Conservation (phyloP, 2,888 invertebrate species). For the Dynastes tityus region DNA sequence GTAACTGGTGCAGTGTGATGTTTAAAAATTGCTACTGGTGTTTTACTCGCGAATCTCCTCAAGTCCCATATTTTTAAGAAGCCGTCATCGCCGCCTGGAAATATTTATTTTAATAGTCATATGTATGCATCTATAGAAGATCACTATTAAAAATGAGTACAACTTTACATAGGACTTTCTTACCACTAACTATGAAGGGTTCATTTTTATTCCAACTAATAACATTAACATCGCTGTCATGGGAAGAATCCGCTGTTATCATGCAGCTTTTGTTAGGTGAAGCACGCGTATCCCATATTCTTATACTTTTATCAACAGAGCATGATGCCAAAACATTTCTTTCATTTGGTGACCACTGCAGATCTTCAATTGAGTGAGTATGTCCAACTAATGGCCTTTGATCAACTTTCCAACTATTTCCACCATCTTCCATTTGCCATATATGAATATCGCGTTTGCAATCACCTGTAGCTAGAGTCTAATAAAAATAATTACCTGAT, state of each 20-base stretch:
- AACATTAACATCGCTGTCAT: constrained; percentile 95
- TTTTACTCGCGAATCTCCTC: constrained; percentile 84
- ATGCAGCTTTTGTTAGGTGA: constrained; percentile 92
- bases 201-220: constrained; percentile 97
- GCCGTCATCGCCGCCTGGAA: constrained; percentile 95
- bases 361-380: constrained; percentile 94
- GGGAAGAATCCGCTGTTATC: constrained; percentile 89
- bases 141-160: no score
- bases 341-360: constrained; percentile 99
- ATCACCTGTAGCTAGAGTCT: constrained; percentile 95
- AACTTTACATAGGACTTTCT: constrained; percentile 54
- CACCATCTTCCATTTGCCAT: constrained; percentile 88
- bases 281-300: constrained; percentile 96
- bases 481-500: constrained; percentile 47
- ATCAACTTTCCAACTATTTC: constrained; percentile 88
- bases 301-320: constrained; percentile 90
- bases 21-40: constrained; percentile 93
- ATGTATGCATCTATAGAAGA: not conserved
- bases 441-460: constrained; percentile 94
- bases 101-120: constrained; percentile 38
- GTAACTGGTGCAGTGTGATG: constrained; percentile 96
- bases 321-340: constrained; percentile 89
- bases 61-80: constrained; percentile 96
- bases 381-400: constrained; percentile 92
- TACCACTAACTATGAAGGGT: constrained; percentile 89